Evolutionary conservation across 2,888 invertebrate genomes (phyloP), one percentile per base, ranked within the genome.

Genomic region (Esperia sulphurella): DNA sequence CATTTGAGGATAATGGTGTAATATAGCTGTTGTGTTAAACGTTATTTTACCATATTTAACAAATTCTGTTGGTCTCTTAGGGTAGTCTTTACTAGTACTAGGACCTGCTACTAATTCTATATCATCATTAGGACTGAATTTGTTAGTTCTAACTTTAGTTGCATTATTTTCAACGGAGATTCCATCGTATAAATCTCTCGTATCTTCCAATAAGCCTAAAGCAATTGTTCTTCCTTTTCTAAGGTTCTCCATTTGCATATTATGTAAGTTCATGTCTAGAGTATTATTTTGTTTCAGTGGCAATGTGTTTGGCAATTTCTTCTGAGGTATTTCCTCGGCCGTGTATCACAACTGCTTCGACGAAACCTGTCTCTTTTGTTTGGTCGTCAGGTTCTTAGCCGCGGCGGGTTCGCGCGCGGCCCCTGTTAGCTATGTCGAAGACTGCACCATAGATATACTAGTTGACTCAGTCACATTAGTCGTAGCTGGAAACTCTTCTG

Each of bases 381-480:
- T 69, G 54, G 62, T 65, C 40, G 66, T 59, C 37, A 85, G 79
- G 55, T 58, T 57, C 46, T 77, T 81, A 45, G 85, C 85, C 83
- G 86, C 83, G 72, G 80, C 73, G 65, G 63, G 56, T 29, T 85
- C 83, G 67, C 83, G 82, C 75, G 80, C 87, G 85, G 88, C 86
- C 61, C 75, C 74, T 70, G 78, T 80, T 91, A 93, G 94, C 92
- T 94, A 94, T 92, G 94, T 92, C 66, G 92, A 92, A 61, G 93
- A 93, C 65, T 92, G 93, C 9, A 92, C 93, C 83, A 93, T 90
- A 6, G 93, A 93, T 55, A 93, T 92, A 67, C 93, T 93, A 46
- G 93, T 93, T 50, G 94, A 93, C 77, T 94, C 94, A 51, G 93
- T 93, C 52, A 93, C 91, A 55, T 92, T 92, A 0, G 91, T 89